phyloP scores from a whole-genome alignment of 2,113 vertebrate species.

The Lagenorhynchus albirostris region DNA sequence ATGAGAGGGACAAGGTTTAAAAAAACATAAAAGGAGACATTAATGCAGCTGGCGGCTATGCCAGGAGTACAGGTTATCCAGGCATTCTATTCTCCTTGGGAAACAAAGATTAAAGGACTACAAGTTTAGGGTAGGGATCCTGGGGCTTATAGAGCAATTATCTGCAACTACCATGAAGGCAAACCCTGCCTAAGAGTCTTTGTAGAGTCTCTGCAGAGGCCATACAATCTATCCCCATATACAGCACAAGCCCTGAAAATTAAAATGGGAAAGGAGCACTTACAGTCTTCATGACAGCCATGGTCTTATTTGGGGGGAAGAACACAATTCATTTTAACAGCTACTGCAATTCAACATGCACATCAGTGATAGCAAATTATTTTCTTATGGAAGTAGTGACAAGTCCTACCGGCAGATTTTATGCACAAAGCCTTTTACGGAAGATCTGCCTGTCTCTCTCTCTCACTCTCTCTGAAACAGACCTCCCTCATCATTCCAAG shows the following conservation, averaged over 20 bases:
- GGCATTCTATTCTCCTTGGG: constrained; percentile 13
- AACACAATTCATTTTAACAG: constrained; percentile 32
- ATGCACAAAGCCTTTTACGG: not conserved
- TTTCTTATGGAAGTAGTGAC: constrained; percentile 6
- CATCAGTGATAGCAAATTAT: constrained; percentile 6
- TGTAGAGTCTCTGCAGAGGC: constrained; percentile 28
- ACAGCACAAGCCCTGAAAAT: not conserved
- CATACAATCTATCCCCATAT: not conserved
- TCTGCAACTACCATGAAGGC: not conserved
- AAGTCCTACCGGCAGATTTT: constrained; percentile 29
- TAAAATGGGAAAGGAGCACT: not conserved
- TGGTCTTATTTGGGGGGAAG: not conserved
- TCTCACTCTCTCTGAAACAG: not conserved
- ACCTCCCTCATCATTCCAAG: constrained; percentile 2
- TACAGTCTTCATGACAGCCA: not conserved
- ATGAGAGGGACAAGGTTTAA: not conserved
- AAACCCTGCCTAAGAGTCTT: not conserved
- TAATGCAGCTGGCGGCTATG: constrained; percentile 15
- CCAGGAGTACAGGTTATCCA: constrained; percentile 27
- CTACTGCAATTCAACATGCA: not conserved
- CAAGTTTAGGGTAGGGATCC: constrained; percentile 39
- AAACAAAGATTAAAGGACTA: constrained; percentile 45
- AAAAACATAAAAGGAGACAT: constrained; percentile 52
- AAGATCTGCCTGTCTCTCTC: not conserved
- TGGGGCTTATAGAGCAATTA: constrained; percentile 35